Base-by-base conservation (phyloP, 2,113 vertebrate genomes). In the Brevimyrus niger region DNA sequence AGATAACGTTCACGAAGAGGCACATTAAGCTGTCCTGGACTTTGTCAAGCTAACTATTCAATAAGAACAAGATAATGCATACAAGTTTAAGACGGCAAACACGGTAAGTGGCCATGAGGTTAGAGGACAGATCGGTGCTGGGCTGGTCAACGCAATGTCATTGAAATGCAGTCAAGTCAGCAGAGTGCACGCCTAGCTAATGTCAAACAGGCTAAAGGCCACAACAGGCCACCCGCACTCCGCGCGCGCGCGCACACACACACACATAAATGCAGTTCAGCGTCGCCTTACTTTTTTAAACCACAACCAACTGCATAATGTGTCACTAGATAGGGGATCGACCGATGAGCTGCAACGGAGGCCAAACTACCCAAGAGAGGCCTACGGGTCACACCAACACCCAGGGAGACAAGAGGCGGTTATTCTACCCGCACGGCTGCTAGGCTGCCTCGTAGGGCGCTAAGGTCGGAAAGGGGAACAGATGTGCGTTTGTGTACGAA, bases 101-200 rank as follows among this genome's bases (percentile, higher is more conserved):
- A 84, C 44, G 44, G 73, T 80, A 80, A 35, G 73, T 42, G 35
- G 73, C 73, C 35, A 80, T 84, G 19, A 84, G 42, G 42, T 84
- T 84, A 84, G 23, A 23, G 42, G 44, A 84, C 82, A 46, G 19
- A 10, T 84, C 38, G 44, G 82, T 23, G 42, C 82, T 82, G 2
- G 17, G 19, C 76, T 46, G 82, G 82, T 46, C 82, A 84, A 84
- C 82, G 23, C 82, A 47, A 84, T 84, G 82, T 84, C 82, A 84
- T 47, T 84, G 82, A 84, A 47, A 84, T 84, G 44, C 82, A 84
- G 82, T 23, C 44, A 84, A 84, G 21, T 84, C 82, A 84, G 42
- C 82, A 47, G 42, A n/a, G 35, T 46, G 82, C 82, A 84, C 82
- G 21, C 38, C 42, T 44, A 21, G 82, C 82, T 84, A 84, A 84